Conservation (phyloP, 2,113 vertebrate genomes). For the Nothobranchius kuhntae region DNA sequence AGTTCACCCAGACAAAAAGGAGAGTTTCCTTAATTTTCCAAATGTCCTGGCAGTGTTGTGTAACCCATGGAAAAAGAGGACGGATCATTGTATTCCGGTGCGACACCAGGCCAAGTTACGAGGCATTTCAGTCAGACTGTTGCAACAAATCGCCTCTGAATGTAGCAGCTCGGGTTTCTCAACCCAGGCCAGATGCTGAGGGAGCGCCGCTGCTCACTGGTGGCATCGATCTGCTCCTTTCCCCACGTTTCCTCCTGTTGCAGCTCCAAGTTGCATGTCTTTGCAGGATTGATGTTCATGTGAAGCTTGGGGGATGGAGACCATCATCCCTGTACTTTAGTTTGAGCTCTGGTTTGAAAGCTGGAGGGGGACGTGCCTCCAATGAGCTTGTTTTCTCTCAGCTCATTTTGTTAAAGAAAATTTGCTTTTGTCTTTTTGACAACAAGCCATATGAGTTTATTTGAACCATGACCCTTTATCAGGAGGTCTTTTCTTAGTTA, state of each 20-base stretch:
- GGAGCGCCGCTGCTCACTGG: slow-evolving; percentile 16
- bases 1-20: background rate
- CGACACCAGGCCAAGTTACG: slow-evolving; percentile 28
- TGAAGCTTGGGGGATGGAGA: no score
- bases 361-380: no score
- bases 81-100: slow-evolving; percentile 10
- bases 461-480: no score
- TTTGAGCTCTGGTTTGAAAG: no score
- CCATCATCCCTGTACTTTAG: no score
- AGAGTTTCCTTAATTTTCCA: slow-evolving; percentile 10
- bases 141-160: slow-evolving; percentile 42
- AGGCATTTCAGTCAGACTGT: slow-evolving; percentile 47
- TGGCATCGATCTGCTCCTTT: slow-evolving; percentile 49
- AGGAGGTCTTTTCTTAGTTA: no score
- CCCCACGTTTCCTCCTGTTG: slow-evolving; percentile 24
- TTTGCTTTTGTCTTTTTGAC: no score
- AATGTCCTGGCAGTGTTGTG: slow-evolving; percentile 13
- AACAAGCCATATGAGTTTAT: no score
- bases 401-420: no score
- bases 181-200: slow-evolving; percentile 46
- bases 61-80: slow-evolving; percentile 14
- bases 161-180: slow-evolving; percentile 24
- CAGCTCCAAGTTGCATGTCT: slow-evolving; percentile 27
- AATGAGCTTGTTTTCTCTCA: no score
- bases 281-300: slow-evolving; percentile 10